phyloP scores from a whole-genome alignment of 2,797 vertebrate species.

The Cirrhinus mrigala region DNA sequence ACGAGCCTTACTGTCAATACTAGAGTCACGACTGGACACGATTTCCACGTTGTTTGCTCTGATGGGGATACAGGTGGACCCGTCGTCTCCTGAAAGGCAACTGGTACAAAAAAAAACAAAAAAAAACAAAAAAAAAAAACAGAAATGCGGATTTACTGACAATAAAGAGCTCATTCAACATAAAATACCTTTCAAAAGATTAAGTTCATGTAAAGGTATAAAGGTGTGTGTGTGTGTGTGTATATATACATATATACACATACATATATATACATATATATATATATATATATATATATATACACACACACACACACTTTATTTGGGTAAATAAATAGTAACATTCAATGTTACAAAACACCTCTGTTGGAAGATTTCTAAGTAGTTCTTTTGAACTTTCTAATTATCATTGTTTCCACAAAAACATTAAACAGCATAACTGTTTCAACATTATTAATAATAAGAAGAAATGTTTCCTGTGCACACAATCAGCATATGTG shows the following conservation, averaged over 20 bases:
- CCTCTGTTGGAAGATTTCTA: neutral
- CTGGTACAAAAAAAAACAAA: slow-evolving; percentile 69
- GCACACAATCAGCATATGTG: neutral
- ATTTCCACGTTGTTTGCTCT: slow-evolving; percentile 92
- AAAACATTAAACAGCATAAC: neutral
- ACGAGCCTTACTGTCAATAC: slow-evolving; percentile 94
- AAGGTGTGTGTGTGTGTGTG: no score
- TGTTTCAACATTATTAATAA: neutral
- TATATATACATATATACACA: no score
- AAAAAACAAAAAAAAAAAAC: neutral
- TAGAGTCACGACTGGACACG: slow-evolving; percentile 95
- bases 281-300: no score
- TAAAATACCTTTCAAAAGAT: no score
- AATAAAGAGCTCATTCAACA: neutral
- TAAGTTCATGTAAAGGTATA: no score
- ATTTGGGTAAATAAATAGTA: no score
- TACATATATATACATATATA: no score
- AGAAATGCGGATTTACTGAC: neutral
- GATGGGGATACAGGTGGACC: slow-evolving; percentile 90
- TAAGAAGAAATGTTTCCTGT: neutral
- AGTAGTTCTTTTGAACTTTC: neutral
- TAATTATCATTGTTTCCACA: neutral
- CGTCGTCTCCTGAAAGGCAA: slow-evolving; percentile 91
- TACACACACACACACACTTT: no score
- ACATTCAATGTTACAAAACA: neutral